Base-by-base conservation (phyloP, 2,888 invertebrate genomes). In the Drosophila helvetica region DNA sequence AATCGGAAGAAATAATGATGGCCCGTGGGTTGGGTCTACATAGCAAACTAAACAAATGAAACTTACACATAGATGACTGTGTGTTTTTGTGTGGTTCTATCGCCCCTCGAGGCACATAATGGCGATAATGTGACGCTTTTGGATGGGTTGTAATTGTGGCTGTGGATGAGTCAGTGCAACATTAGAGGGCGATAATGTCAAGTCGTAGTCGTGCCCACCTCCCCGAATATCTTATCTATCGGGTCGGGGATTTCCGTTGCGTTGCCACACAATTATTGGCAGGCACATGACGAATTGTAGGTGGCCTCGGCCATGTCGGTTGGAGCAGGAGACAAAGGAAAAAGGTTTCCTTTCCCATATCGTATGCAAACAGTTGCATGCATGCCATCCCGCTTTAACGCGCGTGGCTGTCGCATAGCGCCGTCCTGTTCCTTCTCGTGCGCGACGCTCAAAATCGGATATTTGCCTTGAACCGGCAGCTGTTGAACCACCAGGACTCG, bases 401-500 rank as follows among this genome's bases (percentile, higher is more conserved):
- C 33, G 45, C 47, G 30, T 7, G 38, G 5, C 25, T 10, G 27
- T 27, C 56, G 19, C 27, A 17, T 66, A 27, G 58, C 5, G 61
- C 52, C 55, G 7, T 63, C 56, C 48, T 57, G 51, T 51, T 81
- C 77, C 51, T 60, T 67, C 54, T 69, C 59, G 52, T 77, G 71
- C 12, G 15, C 15, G 9, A 4, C 6, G 25, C 45, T 85, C 59
- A 80, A 43, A 83, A 81, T 10, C 67, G 73, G 48, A 91, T 88
- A 46, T 77, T 79, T 15, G 92, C 55, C 52, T 80, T 54, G 56
- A 91, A 79, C 30, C 79, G 88, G 57, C 92, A 91, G 50, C 86
- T 87, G 38, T 79, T 74, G 38, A 89, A 77, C 91, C 91, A 92
- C 92, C 92, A 92, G 25, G 84, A 73, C 62, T 90, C 81, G 7